Evolutionary conservation across 2,113 vertebrate species (phyloP), one percentile per base, ranked within the genome.

Genomic region (Menura novaehollandiae): DNA sequence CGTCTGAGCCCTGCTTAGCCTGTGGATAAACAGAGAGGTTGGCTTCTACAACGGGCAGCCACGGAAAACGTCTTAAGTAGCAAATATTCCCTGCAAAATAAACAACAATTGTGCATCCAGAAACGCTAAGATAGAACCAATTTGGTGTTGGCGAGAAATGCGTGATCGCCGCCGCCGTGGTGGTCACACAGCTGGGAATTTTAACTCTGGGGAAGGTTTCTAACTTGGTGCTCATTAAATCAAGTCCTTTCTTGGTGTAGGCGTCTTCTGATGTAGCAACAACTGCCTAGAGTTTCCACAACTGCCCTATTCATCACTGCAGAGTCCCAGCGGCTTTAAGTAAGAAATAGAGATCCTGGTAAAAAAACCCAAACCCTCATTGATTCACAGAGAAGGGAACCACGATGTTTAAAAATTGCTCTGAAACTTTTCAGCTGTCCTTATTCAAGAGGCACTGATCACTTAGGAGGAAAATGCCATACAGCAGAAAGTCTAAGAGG

Each of bases 131-230:
- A 49, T 4, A 47, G 53, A 92, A 44, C 9, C 12, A 2, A 7
- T 46, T 56, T 35, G 10, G 43, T 52, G 44, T 2, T 2, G 4
- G 35, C 0, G 1, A 73, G 62, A 73, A 90, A 76, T 0, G 19
- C 0, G 0, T 2, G 9, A 44, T 56, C 0, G 0, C 13, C 0
- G 0, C 35, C 0, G 0, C 51, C 12, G 1, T 2, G 6, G 13
- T 21, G 55, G 76, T n/a, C 28, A 20, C 24, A 9, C 8, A 32
- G 49, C 12, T 1, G 19, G 49, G 86, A 68, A 78, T 92, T 93
- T 72, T 19, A 60, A 53, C 44, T 67, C 56, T 72, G 19, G 23
- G 47, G 18, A 35, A 87, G 64, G 23, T 62, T 95, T 85, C 72
- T 80, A 12, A 35, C 56, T 75, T 72, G 41, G 26, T 72, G 53